These are phyloP conservation scores for Myotis davidii DNA, from an alignment of 2,113 vertebrate genomes.

Conservation along the genomic window DNA sequence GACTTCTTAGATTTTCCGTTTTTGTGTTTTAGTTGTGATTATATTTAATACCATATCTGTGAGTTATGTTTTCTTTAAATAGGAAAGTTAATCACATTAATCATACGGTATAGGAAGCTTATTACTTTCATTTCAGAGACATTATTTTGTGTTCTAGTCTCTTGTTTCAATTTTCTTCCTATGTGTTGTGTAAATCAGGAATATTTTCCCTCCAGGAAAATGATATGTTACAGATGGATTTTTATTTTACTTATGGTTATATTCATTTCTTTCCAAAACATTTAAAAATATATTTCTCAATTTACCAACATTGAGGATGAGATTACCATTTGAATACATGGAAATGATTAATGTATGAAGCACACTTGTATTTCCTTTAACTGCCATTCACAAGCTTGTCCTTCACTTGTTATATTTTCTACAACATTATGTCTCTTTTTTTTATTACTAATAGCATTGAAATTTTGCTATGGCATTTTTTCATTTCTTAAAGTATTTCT, in stretches of 20 bases:
- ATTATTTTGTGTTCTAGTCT: conserved; percentile 22
- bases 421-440: neutral
- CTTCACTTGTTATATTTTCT: neutral
- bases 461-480: neutral
- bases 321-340: neutral
- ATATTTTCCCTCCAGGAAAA: neutral
- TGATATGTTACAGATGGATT: neutral
- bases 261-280: neutral
- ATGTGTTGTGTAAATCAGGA: neutral
- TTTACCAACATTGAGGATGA: neutral
- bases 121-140: neutral
- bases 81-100: neutral
- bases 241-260: neutral
- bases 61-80: neutral
- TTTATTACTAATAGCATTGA: neutral
- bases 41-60: neutral
- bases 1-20: neutral
- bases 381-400: neutral
- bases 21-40: neutral
- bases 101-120: neutral
- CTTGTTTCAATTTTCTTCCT: neutral
- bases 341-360: neutral
- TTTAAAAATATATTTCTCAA: neutral
- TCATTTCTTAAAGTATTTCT: neutral
- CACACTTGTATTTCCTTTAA: neutral